Evolutionary conservation across 1,140 invertebrate genomes (phyloP).

Genomic region (Gonioctena quinquepunctata): DNA sequence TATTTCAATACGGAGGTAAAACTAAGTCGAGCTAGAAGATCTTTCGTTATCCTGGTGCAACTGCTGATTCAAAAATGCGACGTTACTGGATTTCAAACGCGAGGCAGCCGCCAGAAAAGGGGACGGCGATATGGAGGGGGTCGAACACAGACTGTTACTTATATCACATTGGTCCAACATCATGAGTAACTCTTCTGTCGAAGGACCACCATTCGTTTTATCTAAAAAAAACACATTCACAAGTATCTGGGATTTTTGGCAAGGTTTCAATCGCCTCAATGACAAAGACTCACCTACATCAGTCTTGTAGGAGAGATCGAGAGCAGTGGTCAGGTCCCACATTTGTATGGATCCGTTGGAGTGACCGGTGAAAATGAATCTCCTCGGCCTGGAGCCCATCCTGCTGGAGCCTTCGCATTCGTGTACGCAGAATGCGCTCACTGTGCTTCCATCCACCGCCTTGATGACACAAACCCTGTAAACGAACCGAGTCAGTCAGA

Average conservation of each 20-base stretch:
- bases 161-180: constrained; percentile 93
- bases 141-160: constrained; percentile 79
- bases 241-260: too few species aligned
- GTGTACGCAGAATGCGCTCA: constrained; percentile 95
- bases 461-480: constrained; percentile 90
- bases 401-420: constrained; percentile 94
- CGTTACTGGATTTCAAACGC: constrained; percentile 73
- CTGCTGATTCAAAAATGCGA: constrained; percentile 72
- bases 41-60: constrained; percentile 53
- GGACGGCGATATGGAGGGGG: constrained; percentile 83
- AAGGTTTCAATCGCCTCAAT: neutral
- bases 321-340: constrained; percentile 96
- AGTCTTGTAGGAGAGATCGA: constrained; percentile 78
- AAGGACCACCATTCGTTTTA: constrained; percentile 79
- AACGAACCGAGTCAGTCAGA: too few species aligned
- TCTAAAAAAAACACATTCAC: constrained; percentile 44
- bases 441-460: constrained; percentile 91
- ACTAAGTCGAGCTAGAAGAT: constrained; percentile 25
- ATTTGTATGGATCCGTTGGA: constrained; percentile 94
- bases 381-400: constrained; percentile 86
- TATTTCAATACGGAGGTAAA: too few species aligned
- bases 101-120: constrained; percentile 67
- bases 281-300: constrained; percentile 59
- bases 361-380: constrained; percentile 95
- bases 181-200: constrained; percentile 84